phyloP scores from a whole-genome alignment of 1,140 invertebrate genomes.

The Drosophila hydei region DNA sequence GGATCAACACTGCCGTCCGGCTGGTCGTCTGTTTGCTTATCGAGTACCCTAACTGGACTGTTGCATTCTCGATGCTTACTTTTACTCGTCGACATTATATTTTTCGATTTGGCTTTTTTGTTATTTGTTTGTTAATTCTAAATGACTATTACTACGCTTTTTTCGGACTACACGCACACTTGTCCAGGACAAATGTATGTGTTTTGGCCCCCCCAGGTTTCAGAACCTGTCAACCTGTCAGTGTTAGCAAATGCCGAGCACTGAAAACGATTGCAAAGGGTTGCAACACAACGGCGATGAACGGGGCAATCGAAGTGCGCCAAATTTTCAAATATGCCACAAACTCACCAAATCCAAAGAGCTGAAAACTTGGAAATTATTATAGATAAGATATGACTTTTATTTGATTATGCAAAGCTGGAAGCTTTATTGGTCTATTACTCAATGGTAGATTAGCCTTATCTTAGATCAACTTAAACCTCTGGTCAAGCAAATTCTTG shows the following conservation, averaged over 20 bases:
- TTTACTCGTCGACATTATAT: neutral
- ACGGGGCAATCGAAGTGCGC: too few species aligned
- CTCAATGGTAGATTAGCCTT: too few species aligned
- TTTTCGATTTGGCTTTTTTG: neutral
- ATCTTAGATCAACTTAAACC: too few species aligned
- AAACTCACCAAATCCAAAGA: too few species aligned
- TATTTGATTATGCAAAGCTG: too few species aligned
- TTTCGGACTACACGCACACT: constrained; percentile 23
- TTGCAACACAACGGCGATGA: neutral
- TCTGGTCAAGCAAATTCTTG: too few species aligned
- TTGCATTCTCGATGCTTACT: constrained; percentile 1
- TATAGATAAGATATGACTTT: too few species aligned
- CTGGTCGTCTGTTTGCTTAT: neutral
- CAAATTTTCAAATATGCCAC: too few species aligned
- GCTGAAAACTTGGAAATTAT: neutral
- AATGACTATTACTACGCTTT: neutral
- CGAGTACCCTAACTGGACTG: neutral
- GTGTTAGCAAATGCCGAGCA: constrained; percentile 16
- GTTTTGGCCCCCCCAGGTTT: neutral
- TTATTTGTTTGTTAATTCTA: constrained; percentile 1
- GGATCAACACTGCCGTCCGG: neutral
- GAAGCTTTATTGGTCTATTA: too few species aligned
- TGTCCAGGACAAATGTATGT: neutral
- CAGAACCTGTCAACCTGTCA: constrained; percentile 17
- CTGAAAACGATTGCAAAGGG: neutral